phyloP scores from a whole-genome alignment of 1,140 invertebrate species.

The Aphelenchoides besseyi region DNA sequence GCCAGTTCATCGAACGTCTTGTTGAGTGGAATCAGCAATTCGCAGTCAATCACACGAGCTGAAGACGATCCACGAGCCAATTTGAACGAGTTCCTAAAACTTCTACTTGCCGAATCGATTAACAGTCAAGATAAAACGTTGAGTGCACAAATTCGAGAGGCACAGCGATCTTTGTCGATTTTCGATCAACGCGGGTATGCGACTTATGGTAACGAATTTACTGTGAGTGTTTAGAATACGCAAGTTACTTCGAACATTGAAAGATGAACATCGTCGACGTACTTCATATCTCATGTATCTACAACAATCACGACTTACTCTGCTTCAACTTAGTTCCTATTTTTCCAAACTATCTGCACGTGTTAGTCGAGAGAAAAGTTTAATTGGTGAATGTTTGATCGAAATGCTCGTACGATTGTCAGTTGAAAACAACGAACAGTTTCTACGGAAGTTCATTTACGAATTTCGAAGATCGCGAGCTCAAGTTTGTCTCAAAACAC shows the following conservation, averaged over 20 bases:
- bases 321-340: conserved; percentile 76
- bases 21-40: not conserved
- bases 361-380: conserved; percentile 70
- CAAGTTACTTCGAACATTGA: conserved; percentile 75
- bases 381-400: conserved; percentile 76
- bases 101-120: conserved; percentile 81
- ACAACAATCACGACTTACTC: conserved; percentile 75
- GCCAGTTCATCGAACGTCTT: not conserved
- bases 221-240: conserved; percentile 67
- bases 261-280: conserved; percentile 76
- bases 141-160: conserved; percentile 82
- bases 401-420: conserved; percentile 77
- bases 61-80: conserved; percentile 11
- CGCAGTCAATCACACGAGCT: not conserved
- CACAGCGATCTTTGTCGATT: conserved; percentile 75
- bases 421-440: conserved; percentile 72
- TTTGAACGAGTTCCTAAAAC: conserved; percentile 61
- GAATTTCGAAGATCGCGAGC: conserved; percentile 72
- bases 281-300: conserved; percentile 81
- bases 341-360: conserved; percentile 69
- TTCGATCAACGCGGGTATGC: conserved; percentile 72
- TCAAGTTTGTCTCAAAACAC: not conserved
- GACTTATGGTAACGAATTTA: not conserved
- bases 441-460: conserved; percentile 71
- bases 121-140: conserved; percentile 77